Base-by-base conservation (phyloP, 2,113 vertebrate genomes). In the Equus przewalskii region DNA sequence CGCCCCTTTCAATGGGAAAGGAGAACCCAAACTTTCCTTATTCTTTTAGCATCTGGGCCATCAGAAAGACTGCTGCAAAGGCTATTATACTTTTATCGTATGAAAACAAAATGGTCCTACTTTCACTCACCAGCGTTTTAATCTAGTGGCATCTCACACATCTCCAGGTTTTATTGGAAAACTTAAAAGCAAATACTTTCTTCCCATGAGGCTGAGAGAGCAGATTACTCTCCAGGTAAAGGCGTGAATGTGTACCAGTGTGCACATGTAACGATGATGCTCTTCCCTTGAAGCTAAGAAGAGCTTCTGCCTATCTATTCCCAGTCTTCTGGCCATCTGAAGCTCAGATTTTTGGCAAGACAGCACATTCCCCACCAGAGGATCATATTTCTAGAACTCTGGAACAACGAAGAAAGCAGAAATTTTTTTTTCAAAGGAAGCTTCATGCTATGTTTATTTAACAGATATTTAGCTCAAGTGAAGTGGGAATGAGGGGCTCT, bases 331-430 rank as follows among this genome's bases (percentile, higher is more conserved):
- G 36, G 49, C 46, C 21, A 65, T 14, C 60, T 72, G n/a, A 41
- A 73, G 18, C 44, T 76, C 9, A 14, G 49, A 30, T 19, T 91
- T 91, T 97, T 80, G 86, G 86, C 15, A n/a, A 96, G 72, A 84
- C 51, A 85, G 54, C 89, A 76, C 60, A 85, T 84, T 96, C 89
- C 36, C 28, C 58, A 89, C 26, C 46, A 84, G 76, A 80, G 51
- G 70, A 91, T 97, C 89, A 69, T 62, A 85, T 96, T 96, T 95
- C 89, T 92, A 75, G 49, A 95, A 96, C 28, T 91, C 89, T 51
- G 56, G 36, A 73, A 91, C 65, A 91, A 85, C 79, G 49, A 91
- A 67, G 44, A 81, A 81, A 97, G 54, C 36, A 54, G 62, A 72
- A 12, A 0, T 49, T 44, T 24, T 80, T 80, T 91, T 73, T 60